phyloP scores from a whole-genome alignment of 2,797 vertebrate species.

The Manis crassicaudata region DNA sequence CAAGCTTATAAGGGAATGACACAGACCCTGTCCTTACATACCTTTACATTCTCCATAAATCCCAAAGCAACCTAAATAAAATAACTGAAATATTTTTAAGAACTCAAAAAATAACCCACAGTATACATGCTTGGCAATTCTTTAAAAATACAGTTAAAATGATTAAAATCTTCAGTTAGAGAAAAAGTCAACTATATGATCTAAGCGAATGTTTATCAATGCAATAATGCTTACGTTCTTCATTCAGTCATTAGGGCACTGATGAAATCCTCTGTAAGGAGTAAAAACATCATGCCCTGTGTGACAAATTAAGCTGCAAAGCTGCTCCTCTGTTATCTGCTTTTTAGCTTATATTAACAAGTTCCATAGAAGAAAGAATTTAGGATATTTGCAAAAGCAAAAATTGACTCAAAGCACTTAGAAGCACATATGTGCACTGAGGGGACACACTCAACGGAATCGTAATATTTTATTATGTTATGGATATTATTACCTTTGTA shows the following conservation, averaged over 20 bases:
- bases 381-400: slow-evolving; percentile 84
- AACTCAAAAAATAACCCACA: neutral
- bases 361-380: slow-evolving; percentile 84
- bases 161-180: slow-evolving; percentile 53
- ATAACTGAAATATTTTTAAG: neutral
- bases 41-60: neutral
- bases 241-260: neutral
- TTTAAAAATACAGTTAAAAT: neutral
- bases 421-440: slow-evolving; percentile 73
- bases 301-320: slow-evolving; percentile 70
- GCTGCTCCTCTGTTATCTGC: slow-evolving; percentile 58
- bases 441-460: slow-evolving; percentile 79
- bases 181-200: neutral
- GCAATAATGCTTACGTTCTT: neutral
- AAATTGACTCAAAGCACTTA: slow-evolving; percentile 85
- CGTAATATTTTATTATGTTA: slow-evolving; percentile 82
- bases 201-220: neutral
- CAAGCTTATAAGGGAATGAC: neutral
- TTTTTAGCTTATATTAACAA: slow-evolving; percentile 73
- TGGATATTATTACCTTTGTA: slow-evolving; percentile 70
- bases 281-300: slow-evolving; percentile 63
- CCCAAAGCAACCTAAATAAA: neutral
- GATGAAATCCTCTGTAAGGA: slow-evolving; percentile 41
- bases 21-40: neutral
- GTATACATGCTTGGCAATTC: neutral